Evolutionary conservation across 2,113 vertebrate species (phyloP).

Genomic region (Centropus bengalensis): DNA sequence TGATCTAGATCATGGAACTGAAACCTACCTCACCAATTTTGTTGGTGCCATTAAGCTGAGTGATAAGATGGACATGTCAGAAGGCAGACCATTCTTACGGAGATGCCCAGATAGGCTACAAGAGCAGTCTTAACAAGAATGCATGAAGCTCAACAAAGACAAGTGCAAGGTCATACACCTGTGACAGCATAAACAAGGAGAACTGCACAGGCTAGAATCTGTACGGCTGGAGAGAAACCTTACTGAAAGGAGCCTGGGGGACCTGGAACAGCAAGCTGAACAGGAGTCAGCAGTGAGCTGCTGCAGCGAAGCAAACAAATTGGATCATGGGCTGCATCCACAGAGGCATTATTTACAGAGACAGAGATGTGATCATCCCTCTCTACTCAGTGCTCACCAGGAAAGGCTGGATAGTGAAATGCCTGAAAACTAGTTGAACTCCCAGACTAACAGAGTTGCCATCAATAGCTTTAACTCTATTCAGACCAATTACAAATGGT

Average conservation of each 20-base stretch:
- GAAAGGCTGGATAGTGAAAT: neutral
- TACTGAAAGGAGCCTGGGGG: neutral
- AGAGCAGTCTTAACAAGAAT: no score
- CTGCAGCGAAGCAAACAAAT: neutral
- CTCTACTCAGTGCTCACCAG: neutral
- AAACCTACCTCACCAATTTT: neutral
- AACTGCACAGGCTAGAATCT: neutral
- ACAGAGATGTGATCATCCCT: neutral
- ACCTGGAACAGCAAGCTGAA: neutral
- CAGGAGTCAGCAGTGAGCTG: fast-evolving
- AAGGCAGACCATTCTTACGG: neutral
- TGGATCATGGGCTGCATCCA: neutral
- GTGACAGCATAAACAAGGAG: neutral
- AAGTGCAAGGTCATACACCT: no score
- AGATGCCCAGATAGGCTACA: neutral
- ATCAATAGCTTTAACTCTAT: neutral
- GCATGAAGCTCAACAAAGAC: no score
- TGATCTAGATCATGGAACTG: neutral
- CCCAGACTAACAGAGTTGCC: fast-evolving
- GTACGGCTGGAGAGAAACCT: neutral
- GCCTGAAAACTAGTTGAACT: neutral
- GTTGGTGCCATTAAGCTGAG: neutral
- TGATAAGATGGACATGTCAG: no score
- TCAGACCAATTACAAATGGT: neutral
- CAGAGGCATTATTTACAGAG: neutral